phyloP scores from a whole-genome alignment of 1,140 invertebrate genomes.

The Drosophila melanica region DNA sequence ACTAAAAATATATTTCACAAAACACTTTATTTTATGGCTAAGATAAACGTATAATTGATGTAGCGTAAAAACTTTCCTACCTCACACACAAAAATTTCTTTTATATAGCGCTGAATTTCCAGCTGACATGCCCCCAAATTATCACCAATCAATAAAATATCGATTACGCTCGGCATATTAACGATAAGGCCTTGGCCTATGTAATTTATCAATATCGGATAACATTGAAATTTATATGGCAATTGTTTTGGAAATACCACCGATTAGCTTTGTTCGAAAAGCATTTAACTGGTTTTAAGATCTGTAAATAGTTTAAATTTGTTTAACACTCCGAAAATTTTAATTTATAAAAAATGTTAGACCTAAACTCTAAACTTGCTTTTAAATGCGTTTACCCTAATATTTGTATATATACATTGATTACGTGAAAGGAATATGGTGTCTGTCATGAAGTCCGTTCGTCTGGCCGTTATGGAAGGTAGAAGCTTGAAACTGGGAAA shows the following conservation, averaged over 20 bases:
- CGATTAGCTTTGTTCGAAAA: neutral
- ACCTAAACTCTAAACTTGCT: too few species aligned
- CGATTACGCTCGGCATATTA: constrained; percentile 29
- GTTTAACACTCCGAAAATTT: neutral
- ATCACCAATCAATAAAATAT: constrained; percentile 38
- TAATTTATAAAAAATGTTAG: too few species aligned
- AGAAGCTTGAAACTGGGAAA: too few species aligned
- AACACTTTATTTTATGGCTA: neutral
- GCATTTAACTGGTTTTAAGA: neutral
- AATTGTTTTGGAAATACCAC: neutral
- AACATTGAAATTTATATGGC: constrained; percentile 17
- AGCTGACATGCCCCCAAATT: constrained; percentile 15
- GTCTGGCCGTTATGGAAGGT: too few species aligned
- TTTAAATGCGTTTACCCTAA: too few species aligned
- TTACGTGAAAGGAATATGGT: too few species aligned
- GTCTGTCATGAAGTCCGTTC: too few species aligned
- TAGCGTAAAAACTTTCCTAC: constrained; percentile 17
- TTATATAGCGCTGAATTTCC: constrained; percentile 17
- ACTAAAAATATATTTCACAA: constrained; percentile 13
- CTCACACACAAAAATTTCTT: constrained; percentile 4
- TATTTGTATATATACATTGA: too few species aligned
- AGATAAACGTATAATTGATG: constrained; percentile 34
- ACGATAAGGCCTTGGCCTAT: constrained; percentile 43
- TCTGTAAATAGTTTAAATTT: neutral
- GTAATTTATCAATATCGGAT: constrained; percentile 41